Evolutionary conservation across 2,888 invertebrate species (phyloP).

Genomic region (Abrostola triplasia): DNA sequence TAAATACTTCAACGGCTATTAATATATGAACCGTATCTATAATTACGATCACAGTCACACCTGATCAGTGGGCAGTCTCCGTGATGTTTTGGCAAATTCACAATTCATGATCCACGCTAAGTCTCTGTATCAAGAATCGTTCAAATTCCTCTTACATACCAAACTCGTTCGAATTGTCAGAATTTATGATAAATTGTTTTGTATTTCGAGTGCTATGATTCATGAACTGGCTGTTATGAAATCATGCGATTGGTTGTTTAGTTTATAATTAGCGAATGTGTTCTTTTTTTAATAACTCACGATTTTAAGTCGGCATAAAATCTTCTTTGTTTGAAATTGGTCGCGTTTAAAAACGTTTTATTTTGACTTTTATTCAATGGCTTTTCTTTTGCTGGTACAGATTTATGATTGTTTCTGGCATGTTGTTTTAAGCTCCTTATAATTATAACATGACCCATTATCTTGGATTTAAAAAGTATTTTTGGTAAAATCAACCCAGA

Average conservation of each 20-base stretch:
- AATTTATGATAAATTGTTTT: slow-evolving; percentile 42
- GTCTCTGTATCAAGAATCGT: slow-evolving; percentile 33
- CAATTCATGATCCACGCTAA: slow-evolving; percentile 27
- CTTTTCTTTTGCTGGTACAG: too few relatives aligned
- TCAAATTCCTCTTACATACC: slow-evolving; percentile 34
- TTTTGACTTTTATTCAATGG: too few relatives aligned
- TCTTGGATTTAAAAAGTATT: too few relatives aligned
- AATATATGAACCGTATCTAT: not conserved
- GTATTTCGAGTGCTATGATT: slow-evolving; percentile 18
- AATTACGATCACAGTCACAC: not conserved
- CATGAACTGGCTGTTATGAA: not conserved
- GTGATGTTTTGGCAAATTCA: slow-evolving; percentile 37
- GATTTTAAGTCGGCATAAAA: not conserved
- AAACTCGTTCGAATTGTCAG: slow-evolving; percentile 32
- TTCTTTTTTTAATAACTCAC: not conserved
- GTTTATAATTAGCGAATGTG: not conserved
- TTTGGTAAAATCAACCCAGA: too few relatives aligned
- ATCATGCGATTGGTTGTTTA: not conserved
- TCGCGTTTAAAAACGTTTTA: too few relatives aligned
- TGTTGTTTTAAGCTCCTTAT: too few relatives aligned
- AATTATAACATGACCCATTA: too few relatives aligned
- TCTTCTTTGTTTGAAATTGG: too few relatives aligned
- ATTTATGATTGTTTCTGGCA: too few relatives aligned
- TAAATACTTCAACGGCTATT: too few relatives aligned
- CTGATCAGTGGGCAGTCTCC: not conserved